phyloP scores from a whole-genome alignment of 2,888 invertebrate species.

The Osedax fenrisi region DNA sequence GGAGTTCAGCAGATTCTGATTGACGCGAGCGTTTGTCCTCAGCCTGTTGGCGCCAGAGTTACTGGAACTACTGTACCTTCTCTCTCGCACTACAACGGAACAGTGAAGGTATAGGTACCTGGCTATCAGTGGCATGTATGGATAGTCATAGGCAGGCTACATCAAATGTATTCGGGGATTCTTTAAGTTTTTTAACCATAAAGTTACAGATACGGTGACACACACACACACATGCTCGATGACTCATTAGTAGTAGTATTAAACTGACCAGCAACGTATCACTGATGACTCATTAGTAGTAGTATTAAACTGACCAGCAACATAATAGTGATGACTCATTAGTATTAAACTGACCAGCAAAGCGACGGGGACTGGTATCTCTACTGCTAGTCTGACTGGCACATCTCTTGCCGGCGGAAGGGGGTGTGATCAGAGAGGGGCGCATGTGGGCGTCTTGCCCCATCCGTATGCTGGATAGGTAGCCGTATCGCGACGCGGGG shows the following conservation, averaged over 20 bases:
- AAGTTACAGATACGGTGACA: too few relatives aligned
- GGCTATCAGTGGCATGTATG: constrained; percentile 1
- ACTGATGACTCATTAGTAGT: too few relatives aligned
- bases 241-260: too few relatives aligned
- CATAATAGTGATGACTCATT: not conserved
- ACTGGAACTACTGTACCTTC: not conserved
- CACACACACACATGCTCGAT: too few relatives aligned
- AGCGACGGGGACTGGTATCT: constrained; percentile 48
- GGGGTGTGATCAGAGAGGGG: not conserved
- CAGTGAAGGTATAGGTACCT: not conserved
- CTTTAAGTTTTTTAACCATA: too few relatives aligned
- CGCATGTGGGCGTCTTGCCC: constrained; percentile 21
- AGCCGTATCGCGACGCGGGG: constrained; percentile 72
- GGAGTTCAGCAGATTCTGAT: constrained; percentile 60
- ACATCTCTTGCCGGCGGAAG: constrained; percentile 38
- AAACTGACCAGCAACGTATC: too few relatives aligned
- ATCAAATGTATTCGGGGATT: too few relatives aligned
- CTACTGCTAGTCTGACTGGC: constrained; percentile 50
- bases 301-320: too few relatives aligned
- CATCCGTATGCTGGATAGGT: constrained; percentile 56
- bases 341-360: not conserved
- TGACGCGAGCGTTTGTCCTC: not conserved
- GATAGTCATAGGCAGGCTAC: too few relatives aligned
- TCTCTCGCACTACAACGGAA: not conserved
- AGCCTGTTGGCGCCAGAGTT: not conserved